Evolutionary conservation across 2,113 vertebrate species (phyloP), one percentile per base, ranked within the genome.

Genomic region (Harpagus bidentatus): DNA sequence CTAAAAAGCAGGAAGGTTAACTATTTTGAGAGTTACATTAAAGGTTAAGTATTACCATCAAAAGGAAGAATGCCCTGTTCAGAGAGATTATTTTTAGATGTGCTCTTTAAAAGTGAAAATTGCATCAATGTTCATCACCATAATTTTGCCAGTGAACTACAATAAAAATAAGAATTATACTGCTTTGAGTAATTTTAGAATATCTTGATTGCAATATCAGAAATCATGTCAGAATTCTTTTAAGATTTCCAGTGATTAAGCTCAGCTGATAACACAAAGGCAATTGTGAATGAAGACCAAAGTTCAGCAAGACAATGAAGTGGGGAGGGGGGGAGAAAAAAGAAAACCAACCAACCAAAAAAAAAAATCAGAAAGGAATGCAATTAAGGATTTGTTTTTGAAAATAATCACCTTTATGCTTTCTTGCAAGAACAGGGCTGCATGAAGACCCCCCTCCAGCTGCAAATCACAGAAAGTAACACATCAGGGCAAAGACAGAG

Each of bases 341-440:
- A 66, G 11, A 23, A 19, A 50, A 50, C 23, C 48, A 50, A 26
- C 50, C 25, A 50, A 50, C 48, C 50, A 50, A 50, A 26, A 50
- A 23, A 48, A 23, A 50, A 50, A 50, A 8, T 50, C 47, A 90
- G 55, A 69, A 94, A 93, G 36, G 10, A 97, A 95, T 74, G 88
- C 32, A 95, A 90, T 95, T 82, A 67, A 92, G 86, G 87, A 77
- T 95, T 73, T 80, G 74, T 29, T 91, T 97, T 95, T 88, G 59
- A 88, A 96, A 96, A 98, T 98, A 98, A 97, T 99, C 99, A 99
- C 99, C 99, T 99, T 99, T 99, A 98, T 98, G 99, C 96, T 99
- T 99, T 98, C 99, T 99, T 84, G 99, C 98, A 97, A 99, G 97
- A 95, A 99, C 98, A 97, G 99, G 99, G 98, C 99, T 99, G 99